Evolutionary conservation across 2,888 invertebrate genomes (phyloP).

Genomic region (Chorisops tibialis): DNA sequence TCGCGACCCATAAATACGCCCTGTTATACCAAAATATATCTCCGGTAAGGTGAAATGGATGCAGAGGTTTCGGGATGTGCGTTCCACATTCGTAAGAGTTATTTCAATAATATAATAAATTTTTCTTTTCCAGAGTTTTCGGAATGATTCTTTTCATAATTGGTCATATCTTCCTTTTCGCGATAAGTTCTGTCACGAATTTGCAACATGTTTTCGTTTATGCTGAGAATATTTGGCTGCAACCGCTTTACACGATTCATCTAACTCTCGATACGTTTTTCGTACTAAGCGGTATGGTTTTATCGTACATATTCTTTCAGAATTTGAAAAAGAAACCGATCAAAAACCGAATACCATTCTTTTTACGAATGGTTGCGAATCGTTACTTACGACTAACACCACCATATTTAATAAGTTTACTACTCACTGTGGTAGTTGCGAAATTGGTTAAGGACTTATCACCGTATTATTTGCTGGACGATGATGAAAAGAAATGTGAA

Average conservation of each 20-base stretch:
- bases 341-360: conserved; percentile 23
- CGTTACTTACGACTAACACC: conserved; percentile 53
- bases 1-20: too few relatives aligned
- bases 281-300: conserved; percentile 39
- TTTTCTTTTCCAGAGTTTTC: conserved; percentile 38
- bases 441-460: conserved; percentile 48
- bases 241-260: conserved; percentile 52
- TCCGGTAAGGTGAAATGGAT: too few relatives aligned
- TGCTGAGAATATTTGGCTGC: conserved; percentile 45
- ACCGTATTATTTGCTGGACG: conserved; percentile 35
- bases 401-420: conserved; percentile 50
- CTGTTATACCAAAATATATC: too few relatives aligned
- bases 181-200: conserved; percentile 49
- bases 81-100: too few relatives aligned
- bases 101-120: neutral
- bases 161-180: conserved; percentile 54
- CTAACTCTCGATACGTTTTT: conserved; percentile 55
- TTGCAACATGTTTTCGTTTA: conserved; percentile 45
- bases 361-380: conserved; percentile 39
- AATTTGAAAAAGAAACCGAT: conserved; percentile 30
- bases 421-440: conserved; percentile 49
- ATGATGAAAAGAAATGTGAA: conserved; percentile 48
- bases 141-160: conserved; percentile 59
- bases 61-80: too few relatives aligned
- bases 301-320: conserved; percentile 35